These are phyloP conservation scores for Orthonyx spaldingii DNA, from an alignment of 2,113 vertebrate species.

Conservation along the genomic window DNA sequence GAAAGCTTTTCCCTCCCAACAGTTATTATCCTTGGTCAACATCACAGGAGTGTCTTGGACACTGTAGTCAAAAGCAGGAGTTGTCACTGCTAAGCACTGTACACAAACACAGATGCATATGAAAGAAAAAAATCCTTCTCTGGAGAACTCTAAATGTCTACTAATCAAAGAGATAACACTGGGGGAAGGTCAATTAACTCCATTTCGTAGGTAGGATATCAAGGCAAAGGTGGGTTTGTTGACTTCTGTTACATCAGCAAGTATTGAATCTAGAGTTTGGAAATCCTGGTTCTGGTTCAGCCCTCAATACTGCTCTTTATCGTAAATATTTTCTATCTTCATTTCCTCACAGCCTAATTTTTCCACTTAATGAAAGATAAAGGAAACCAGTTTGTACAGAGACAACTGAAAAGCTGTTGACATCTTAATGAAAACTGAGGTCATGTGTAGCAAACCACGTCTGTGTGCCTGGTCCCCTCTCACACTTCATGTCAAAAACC, in stretches of 20 bases:
- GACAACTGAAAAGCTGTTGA: not conserved
- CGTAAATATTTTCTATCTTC: not conserved
- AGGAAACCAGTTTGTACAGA: not conserved
- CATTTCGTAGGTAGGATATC: not conserved
- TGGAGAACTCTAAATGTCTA: not conserved
- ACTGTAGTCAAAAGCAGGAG: not conserved
- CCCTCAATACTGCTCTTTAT: not conserved
- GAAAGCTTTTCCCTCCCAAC: not conserved
- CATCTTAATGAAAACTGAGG: not conserved
- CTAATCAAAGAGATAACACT: not conserved
- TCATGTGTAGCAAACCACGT: not conserved
- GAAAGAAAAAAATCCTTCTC: not conserved
- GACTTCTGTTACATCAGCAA: not conserved
- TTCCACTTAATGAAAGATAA: not conserved
- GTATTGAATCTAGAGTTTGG: not conserved
- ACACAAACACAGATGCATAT: not conserved
- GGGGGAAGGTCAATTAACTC: not conserved
- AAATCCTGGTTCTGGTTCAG: not conserved
- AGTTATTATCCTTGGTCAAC: conserved; percentile 1
- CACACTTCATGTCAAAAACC: not conserved
- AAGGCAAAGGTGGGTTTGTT: not conserved
- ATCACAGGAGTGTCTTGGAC: not conserved
- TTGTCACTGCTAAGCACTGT: not conserved
- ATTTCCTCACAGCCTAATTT: not conserved
- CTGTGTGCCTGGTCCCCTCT: not conserved